Conservation (phyloP, 2,797 vertebrate species). For the Gallirallus australis region DNA sequence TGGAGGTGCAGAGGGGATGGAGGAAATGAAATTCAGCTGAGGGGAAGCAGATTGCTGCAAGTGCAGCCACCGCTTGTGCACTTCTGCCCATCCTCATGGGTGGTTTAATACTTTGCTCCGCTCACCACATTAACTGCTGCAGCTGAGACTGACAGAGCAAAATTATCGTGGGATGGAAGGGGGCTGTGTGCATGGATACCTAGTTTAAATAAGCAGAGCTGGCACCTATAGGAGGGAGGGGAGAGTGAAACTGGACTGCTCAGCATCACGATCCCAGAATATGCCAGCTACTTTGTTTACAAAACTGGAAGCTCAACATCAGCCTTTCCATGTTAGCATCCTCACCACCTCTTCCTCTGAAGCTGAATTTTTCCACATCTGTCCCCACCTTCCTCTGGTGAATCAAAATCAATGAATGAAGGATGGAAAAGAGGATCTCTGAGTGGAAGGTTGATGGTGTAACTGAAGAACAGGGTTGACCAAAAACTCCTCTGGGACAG, state of each 20-base stretch:
- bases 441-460: not conserved
- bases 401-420: not conserved
- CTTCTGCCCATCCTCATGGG: too few species aligned
- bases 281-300: not conserved
- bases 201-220: not conserved
- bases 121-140: not conserved
- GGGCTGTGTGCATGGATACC: not conserved
- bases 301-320: fast-evolving
- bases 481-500: not conserved
- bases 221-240: not conserved
- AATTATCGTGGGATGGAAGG: not conserved
- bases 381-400: not conserved
- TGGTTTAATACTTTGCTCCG: not conserved
- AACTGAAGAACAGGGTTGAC: not conserved
- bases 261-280: not conserved
- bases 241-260: not conserved
- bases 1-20: not conserved
- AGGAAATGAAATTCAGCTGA: not conserved
- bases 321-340: not conserved
- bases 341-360: not conserved
- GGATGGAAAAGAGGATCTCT: not conserved
- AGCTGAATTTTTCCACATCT: not conserved
- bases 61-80: not conserved
- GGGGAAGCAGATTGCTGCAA: not conserved
- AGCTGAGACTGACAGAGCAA: not conserved